Percentiles rank a stretch among this genome's conserved stretches.
Conservation (phyloP, 2,888 invertebrate genomes). For the Cantharis rufa region DNA sequence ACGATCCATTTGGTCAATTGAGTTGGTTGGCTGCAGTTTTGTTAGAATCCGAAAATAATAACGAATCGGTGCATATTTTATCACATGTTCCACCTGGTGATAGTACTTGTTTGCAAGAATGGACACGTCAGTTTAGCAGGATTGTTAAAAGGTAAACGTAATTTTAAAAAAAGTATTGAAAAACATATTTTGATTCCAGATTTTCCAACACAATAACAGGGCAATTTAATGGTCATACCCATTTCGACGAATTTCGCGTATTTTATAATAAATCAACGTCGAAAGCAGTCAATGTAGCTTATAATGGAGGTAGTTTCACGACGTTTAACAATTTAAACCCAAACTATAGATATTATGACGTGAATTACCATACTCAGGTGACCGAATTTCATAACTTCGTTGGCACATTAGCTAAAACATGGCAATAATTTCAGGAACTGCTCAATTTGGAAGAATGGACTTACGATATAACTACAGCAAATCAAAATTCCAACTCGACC, state of each 20-base stretch:
- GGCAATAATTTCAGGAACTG: conserved; percentile 7
- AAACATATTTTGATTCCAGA: conserved; percentile 51
- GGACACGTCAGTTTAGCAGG: conserved; percentile 69
- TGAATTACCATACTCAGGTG: conserved; percentile 40
- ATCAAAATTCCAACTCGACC: conserved; percentile 58
- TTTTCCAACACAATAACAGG: conserved; percentile 75
- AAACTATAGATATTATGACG: conserved; percentile 54
- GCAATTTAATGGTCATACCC: conserved; percentile 85
- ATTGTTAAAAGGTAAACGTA: conserved; percentile 33
- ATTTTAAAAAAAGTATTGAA: no score
- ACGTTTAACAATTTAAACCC: conserved; percentile 61
- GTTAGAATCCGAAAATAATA: conserved; percentile 70
- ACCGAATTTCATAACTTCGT: background rate
- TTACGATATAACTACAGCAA: conserved; percentile 75
- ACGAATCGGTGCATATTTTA: conserved; percentile 62
- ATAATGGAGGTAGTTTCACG: conserved; percentile 63
- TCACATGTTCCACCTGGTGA: conserved; percentile 52
- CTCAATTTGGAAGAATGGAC: conserved; percentile 71
- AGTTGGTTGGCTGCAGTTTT: conserved; percentile 80
- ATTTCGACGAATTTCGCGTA: conserved; percentile 75
- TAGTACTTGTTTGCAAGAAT: conserved; percentile 67
- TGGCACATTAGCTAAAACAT: background rate
- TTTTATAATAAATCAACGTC: conserved; percentile 65
- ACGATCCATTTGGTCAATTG: conserved; percentile 75
- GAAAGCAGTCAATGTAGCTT: conserved; percentile 70